These are phyloP conservation scores for Ectobius pallidus DNA, from an alignment of 2,888 invertebrate species.

Conservation along the genomic window DNA sequence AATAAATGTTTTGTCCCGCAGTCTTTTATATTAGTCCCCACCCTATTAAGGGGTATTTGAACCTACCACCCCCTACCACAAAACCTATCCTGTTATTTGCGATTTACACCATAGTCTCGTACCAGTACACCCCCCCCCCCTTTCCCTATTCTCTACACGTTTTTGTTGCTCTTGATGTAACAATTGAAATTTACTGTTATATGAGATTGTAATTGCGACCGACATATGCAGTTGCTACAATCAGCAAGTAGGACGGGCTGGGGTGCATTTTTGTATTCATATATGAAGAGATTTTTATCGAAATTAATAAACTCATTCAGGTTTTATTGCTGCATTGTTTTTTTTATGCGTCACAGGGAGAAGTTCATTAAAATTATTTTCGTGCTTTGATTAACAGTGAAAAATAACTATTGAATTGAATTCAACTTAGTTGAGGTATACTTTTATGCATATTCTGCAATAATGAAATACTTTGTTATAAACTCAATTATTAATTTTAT, in stretches of 20 bases:
- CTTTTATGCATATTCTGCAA: too few species aligned
- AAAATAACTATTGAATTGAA: too few species aligned
- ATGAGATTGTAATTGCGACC: not conserved
- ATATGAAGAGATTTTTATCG: not conserved
- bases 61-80: not conserved
- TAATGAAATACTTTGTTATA: too few species aligned
- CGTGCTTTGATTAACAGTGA: too few species aligned
- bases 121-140: not conserved
- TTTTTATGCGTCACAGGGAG: not conserved
- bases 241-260: too few species aligned
- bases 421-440: too few species aligned
- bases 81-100: not conserved
- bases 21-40: too few species aligned
- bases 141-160: too few species aligned
- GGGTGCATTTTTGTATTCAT: not conserved
- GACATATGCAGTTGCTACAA: not conserved
- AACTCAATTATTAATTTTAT: too few species aligned
- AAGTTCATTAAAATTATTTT: constrained; percentile 13
- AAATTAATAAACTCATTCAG: constrained; percentile 18
- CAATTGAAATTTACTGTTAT: constrained; percentile 8
- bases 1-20: too few species aligned
- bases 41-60: too few species aligned
- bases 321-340: constrained; percentile 2
- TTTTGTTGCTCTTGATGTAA: constrained; percentile 1
- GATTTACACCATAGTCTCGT: not conserved